These are phyloP conservation scores for Dasyprocta punctata DNA, from an alignment of 2,113 vertebrate species.

Conservation along the genomic window DNA sequence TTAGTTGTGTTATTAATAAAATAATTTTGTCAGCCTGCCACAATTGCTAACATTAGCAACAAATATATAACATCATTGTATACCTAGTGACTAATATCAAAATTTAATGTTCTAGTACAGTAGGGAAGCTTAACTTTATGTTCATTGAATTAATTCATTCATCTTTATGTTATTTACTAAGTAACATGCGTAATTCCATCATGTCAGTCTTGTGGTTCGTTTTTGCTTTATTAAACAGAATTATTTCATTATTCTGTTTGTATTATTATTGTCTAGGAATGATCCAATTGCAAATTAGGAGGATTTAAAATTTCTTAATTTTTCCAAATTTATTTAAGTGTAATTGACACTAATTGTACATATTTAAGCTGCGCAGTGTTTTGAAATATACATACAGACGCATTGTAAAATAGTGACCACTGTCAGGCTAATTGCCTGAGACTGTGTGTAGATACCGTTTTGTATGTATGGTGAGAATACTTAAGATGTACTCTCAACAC, in stretches of 20 bases:
- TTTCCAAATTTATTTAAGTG: neutral
- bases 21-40: constrained; percentile 32
- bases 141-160: neutral
- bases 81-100: neutral
- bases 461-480: neutral
- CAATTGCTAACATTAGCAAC: constrained; percentile 48
- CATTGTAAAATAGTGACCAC: neutral
- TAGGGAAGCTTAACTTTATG: neutral
- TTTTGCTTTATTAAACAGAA: neutral
- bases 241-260: neutral
- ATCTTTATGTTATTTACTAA: neutral
- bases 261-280: neutral
- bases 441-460: neutral
- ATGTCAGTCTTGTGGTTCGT: neutral
- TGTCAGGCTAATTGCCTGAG: neutral
- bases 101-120: neutral
- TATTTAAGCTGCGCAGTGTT: neutral
- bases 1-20: constrained; percentile 69
- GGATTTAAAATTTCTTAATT: neutral
- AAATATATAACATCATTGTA: neutral
- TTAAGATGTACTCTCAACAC: neutral
- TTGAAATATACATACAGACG: neutral
- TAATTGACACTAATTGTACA: neutral
- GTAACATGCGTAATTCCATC: neutral
- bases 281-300: neutral